Evolutionary conservation across 2,113 vertebrate genomes (phyloP), one percentile per base, ranked within the genome.

Genomic region (Corythaixoides concolor): DNA sequence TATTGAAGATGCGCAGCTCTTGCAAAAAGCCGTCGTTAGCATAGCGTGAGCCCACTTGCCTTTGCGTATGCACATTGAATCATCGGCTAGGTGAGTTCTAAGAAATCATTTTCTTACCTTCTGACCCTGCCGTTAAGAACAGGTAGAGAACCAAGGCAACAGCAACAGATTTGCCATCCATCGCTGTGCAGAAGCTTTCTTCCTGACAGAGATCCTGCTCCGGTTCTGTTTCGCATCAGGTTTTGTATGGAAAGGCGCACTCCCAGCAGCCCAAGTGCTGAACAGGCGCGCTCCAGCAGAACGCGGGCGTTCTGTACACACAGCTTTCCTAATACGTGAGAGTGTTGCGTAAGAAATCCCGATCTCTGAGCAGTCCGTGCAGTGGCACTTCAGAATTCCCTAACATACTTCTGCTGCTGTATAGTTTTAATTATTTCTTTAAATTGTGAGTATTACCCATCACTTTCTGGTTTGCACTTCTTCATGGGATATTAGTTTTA

Each of bases 41-140:
- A 41, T n/a, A n/a, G n/a, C n/a, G n/a, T n/a, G n/a, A n/a, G n/a
- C n/a, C n/a, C n/a, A n/a, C n/a, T n/a, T n/a, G n/a, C n/a, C n/a
- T 60, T 37, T 81, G 26, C 35, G 15, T 30, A 5, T 2, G 2
- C 17, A 2, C 33, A 7, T 41, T 53, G 27, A 74, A 16, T 39
- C 11, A 32, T 32, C 39, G 22, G n/a, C 39, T 73, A 33, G 6
- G 5, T 18, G 30, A 88, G 18, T 43, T 62, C 52, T 50, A 67
- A 75, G 60, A 91, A 55, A 52, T 28, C 8, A 11, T 85, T 41
- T 12, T 11, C 96, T 97, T 97, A 99, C 99, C 98, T 98, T 98
- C 96, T 80, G 96, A 94, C 53, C 97, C 47, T 14, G 86, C 45
- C 24, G 95, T 9, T 74, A 95, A 95, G 12, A 98, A 41, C 88